Percentiles rank a stretch among this genome's conserved stretches.
phyloP scores from a whole-genome alignment of 2,888 invertebrate species.

The Laspeyria flexula region DNA sequence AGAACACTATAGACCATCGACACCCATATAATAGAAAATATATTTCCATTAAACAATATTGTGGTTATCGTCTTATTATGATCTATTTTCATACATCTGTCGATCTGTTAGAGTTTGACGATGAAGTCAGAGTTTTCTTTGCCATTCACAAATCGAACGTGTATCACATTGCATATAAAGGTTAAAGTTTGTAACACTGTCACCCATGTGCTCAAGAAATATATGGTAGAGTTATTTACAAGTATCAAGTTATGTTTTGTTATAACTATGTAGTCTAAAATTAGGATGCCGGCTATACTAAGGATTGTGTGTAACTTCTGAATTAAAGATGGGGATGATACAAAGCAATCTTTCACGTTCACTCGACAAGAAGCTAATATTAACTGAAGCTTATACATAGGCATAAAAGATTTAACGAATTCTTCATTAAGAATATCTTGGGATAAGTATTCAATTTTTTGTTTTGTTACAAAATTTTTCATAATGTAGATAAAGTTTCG shows the following conservation, averaged over 20 bases:
- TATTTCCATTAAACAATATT: conserved; percentile 40
- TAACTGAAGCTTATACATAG: conserved; percentile 51
- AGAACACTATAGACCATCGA: conserved; percentile 22
- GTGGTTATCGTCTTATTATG: conserved; percentile 46
- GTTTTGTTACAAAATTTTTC: conserved; percentile 14
- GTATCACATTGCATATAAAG: conserved; percentile 48
- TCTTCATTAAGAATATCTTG: conserved; percentile 61
- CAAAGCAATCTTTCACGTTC: conserved; percentile 54
- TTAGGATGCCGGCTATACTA: conserved; percentile 30
- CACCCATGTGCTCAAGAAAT: conserved; percentile 30
- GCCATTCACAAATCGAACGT: conserved; percentile 60
- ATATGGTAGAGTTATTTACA: conserved; percentile 27
- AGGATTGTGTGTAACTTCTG: conserved; percentile 59
- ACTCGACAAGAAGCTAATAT: conserved; percentile 61
- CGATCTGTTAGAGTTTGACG: conserved; percentile 64
- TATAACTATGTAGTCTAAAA: conserved; percentile 22
- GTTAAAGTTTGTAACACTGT: conserved; percentile 37
- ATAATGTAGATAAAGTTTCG: no score
- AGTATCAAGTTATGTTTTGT: conserved; percentile 22
- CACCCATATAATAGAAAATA: conserved; percentile 30
- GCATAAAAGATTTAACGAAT: conserved; percentile 50
- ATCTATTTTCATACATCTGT: conserved; percentile 60
- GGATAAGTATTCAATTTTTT: conserved; percentile 56
- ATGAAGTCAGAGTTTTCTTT: conserved; percentile 55
- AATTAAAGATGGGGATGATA: conserved; percentile 53